Conservation (phyloP, 2,113 vertebrate genomes). For the Balaeniceps rex region DNA sequence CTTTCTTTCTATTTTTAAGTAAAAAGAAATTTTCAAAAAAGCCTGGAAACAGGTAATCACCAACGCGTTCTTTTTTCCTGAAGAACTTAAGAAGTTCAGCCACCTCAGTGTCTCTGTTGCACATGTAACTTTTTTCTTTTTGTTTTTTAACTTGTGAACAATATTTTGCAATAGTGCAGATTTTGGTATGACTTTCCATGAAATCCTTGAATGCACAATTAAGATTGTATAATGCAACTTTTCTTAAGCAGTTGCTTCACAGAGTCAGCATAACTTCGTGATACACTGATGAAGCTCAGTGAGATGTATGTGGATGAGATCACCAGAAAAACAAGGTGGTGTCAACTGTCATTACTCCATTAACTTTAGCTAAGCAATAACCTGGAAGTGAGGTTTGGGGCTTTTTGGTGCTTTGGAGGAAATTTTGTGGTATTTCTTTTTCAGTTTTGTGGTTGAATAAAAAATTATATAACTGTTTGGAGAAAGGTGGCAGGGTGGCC, state of each 20-base stretch:
- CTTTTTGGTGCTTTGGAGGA: neutral
- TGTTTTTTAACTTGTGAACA: neutral
- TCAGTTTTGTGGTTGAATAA: neutral
- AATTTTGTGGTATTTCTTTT: neutral
- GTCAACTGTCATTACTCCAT: neutral
- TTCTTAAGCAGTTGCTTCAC: neutral
- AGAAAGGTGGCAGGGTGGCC: neutral
- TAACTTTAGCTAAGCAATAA: neutral
- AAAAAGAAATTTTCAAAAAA: neutral
- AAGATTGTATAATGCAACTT: neutral
- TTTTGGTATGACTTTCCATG: neutral
- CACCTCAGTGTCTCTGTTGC: neutral
- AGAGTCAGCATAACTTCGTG: neutral
- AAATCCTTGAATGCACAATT: neutral
- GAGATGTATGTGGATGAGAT: neutral
- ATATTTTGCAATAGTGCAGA: neutral
- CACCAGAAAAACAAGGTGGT: neutral
- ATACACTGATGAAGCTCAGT: neutral
- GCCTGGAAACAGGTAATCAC: neutral
- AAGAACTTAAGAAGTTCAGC: neutral
- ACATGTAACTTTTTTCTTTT: neutral
- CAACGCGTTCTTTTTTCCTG: neutral
- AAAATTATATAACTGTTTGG: neutral
- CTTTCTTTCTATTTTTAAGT: neutral
- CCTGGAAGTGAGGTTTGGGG: neutral